Evolutionary conservation across 2,888 invertebrate genomes (phyloP), one percentile per base, ranked within the genome.

Genomic region (Euphydryas editha): DNA sequence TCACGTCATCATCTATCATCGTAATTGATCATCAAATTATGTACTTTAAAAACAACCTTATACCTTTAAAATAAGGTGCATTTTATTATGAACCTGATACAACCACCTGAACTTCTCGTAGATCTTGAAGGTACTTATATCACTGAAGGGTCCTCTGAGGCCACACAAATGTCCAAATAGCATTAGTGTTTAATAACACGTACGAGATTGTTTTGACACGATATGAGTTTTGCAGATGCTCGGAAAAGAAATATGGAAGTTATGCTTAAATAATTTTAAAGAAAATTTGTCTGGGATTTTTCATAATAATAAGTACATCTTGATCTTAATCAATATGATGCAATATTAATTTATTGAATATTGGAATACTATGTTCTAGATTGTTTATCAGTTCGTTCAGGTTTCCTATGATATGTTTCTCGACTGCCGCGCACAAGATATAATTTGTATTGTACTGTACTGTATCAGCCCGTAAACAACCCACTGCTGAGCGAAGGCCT

Each of bases 181-280:
- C 82, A 84, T 87, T 87, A 86, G 78, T 75, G 77, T 75, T 80
- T 80, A 86, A 87, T 88, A 88, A 84, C 80, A 80, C 81, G 77
- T 69, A 59, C 68, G 81, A 86, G 83, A 89, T 88, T 90, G 89
- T 90, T 90, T 87, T 87, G 90, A 88, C 86, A 80, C 80, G 78
- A 78, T 79, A 78, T 74, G 76, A 79, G 81, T 82, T 80, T 81
- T 78, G 76, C 74, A 60, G 67, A 64, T 77, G 73, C 47, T 47
- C 54, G 30, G 51, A 65, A 18, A 37, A 63, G 57, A 39, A 39
- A 49, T n/a, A 47, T 36, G 11, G 17, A 13, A 36, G 30, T 54
- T n/a, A 30, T 17, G 30, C 5, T 17, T 1, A 36, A 54, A 8
- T 54, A 61, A 8, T 54, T 54, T n/a, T 42, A n/a, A 44, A 44